phyloP scores from a whole-genome alignment of 2,797 vertebrate species.

The Toxotes lorentzi region DNA sequence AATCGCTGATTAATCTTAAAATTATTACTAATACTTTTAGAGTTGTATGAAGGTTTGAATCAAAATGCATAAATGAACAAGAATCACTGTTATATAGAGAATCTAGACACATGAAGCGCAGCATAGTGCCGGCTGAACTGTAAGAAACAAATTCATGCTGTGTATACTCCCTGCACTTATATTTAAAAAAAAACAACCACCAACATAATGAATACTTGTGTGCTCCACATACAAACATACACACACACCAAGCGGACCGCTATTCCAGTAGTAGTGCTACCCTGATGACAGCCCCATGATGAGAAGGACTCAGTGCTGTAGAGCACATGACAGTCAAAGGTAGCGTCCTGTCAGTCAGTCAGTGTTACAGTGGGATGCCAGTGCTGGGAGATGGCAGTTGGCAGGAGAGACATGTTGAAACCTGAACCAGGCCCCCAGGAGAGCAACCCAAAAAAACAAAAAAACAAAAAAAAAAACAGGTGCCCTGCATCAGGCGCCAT shows the following conservation, averaged over 20 bases:
- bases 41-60: background rate
- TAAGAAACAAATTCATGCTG: slow-evolving; percentile 5
- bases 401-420: slow-evolving; percentile 74
- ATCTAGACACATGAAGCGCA: slow-evolving; percentile 1
- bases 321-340: slow-evolving; percentile 73
- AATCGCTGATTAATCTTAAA: background rate
- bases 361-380: slow-evolving; percentile 60
- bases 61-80: background rate
- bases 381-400: slow-evolving; percentile 67
- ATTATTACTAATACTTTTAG: no score
- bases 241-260: slow-evolving; percentile 17
- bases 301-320: slow-evolving; percentile 59
- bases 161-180: background rate
- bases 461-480: slow-evolving; percentile 54
- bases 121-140: background rate
- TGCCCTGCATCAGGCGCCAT: slow-evolving; percentile 61
- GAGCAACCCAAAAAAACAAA: slow-evolving; percentile 23
- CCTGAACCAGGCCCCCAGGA: slow-evolving; percentile 64
- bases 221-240: slow-evolving; percentile 5
- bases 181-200: background rate
- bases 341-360: slow-evolving; percentile 68
- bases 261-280: slow-evolving; percentile 40
- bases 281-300: slow-evolving; percentile 69
- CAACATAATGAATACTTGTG: slow-evolving; percentile 16
- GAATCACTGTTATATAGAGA: background rate